Percentiles rank a stretch among this genome's conserved stretches.
These are phyloP conservation scores for Sitobion miscanthi DNA, from an alignment of 1,140 invertebrate genomes.

Conservation along the genomic window DNA sequence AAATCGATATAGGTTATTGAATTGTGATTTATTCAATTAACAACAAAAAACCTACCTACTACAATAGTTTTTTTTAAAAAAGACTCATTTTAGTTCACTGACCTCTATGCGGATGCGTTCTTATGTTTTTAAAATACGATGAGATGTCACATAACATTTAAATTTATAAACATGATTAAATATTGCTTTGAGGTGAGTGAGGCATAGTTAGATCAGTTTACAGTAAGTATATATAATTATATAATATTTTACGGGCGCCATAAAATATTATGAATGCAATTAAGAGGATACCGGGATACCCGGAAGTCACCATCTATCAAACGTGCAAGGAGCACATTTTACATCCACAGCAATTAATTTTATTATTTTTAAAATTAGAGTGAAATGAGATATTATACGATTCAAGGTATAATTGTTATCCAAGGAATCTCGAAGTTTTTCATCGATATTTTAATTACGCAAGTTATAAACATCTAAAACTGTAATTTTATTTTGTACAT, in stretches of 20 bases:
- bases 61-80: not conserved
- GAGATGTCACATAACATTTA: not conserved
- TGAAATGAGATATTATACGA: not conserved
- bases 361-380: not conserved
- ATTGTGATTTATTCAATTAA: not conserved
- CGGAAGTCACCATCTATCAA: not conserved
- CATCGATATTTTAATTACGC: not conserved
- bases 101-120: not conserved
- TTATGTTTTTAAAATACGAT: not conserved
- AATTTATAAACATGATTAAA: not conserved
- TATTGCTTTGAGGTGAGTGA: not conserved
- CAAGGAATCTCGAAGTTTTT: not conserved
- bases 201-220: not conserved
- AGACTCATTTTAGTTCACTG: not conserved
- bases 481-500: not conserved
- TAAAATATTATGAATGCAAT: constrained; percentile 9
- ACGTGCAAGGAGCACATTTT: not conserved
- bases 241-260: not conserved
- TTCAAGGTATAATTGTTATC: not conserved
- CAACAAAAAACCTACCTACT: not conserved
- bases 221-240: not conserved
- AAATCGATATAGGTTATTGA: not conserved
- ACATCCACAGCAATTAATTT: not conserved
- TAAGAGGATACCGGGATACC: too few species aligned
- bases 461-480: not conserved